A percentile compares a stretch with the other conserved stretches of the same genome.
Conservation (phyloP, 1,140 invertebrate species). For the Trichonephila inaurata region DNA sequence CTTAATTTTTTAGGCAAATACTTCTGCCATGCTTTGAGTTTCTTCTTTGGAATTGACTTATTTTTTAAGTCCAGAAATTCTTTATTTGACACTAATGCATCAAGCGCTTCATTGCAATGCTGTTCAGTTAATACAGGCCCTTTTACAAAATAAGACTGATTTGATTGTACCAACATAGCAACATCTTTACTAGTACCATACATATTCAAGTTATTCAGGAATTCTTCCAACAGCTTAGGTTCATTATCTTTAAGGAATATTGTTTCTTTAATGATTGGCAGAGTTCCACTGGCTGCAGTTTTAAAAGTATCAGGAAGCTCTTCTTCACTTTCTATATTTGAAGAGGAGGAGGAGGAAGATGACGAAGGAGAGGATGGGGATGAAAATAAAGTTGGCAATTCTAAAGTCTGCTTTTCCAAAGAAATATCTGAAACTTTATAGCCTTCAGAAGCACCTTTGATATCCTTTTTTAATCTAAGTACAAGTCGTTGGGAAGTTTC, state of each 20-base stretch:
- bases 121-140: slow-evolving; percentile 3
- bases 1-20: slow-evolving; percentile 62
- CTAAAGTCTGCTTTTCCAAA: neutral
- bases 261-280: slow-evolving; percentile 43
- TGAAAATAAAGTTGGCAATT: too few species aligned
- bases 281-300: neutral
- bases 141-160: slow-evolving; percentile 60
- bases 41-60: slow-evolving; percentile 33
- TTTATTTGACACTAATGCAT: slow-evolving; percentile 27
- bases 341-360: neutral
- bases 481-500: slow-evolving; percentile 36
- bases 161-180: slow-evolving; percentile 64
- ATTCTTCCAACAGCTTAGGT: slow-evolving; percentile 36
- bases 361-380: neutral
- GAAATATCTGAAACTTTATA: slow-evolving; percentile 63
- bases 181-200: slow-evolving; percentile 66
- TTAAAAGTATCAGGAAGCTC: slow-evolving; percentile 24
- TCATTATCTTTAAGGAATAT: slow-evolving; percentile 48
- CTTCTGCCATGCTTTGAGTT: slow-evolving; percentile 63
- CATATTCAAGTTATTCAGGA: slow-evolving; percentile 58
- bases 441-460: slow-evolving; percentile 42
- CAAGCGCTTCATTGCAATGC: neutral
- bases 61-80: slow-evolving; percentile 25
- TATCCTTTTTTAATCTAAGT: slow-evolving; percentile 47
- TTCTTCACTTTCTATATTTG: slow-evolving; percentile 27